Percentiles rank a stretch among this genome's conserved stretches.
Evolutionary conservation across 2,113 vertebrate species (phyloP).

Genomic region (Pagrus major): DNA sequence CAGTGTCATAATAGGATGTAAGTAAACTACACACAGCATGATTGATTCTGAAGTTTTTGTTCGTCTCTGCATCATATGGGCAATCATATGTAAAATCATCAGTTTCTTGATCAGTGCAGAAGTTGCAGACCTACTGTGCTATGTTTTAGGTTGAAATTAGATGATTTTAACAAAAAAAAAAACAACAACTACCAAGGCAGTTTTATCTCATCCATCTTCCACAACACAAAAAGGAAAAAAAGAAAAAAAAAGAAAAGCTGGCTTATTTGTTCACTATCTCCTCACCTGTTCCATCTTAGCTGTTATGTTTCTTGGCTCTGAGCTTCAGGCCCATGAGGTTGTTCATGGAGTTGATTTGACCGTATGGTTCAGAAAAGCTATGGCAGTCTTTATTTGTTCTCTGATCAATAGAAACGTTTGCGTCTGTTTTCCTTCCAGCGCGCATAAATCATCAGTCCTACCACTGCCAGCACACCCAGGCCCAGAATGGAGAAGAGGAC

Average conservation of each 20-base stretch:
- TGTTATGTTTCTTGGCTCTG: constrained; percentile 22
- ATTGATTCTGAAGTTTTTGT: not conserved
- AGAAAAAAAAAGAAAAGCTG: constrained; percentile 18
- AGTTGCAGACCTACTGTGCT: not conserved
- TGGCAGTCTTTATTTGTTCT: not conserved
- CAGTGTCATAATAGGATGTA: not conserved
- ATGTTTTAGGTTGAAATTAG: constrained; percentile 32
- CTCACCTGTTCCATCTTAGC: not conserved
- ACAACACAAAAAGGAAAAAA: not conserved
- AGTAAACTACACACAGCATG: constrained; percentile 32
- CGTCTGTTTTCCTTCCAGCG: constrained; percentile 95
- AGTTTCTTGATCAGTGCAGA: constrained; percentile 26
- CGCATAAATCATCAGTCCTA: constrained; percentile 87
- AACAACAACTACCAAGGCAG: not conserved
- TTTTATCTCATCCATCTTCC: constrained; percentile 7
- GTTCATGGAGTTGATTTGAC: constrained; percentile 9
- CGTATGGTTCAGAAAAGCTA: constrained; percentile 38
- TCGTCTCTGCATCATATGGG: not conserved
- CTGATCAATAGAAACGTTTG: constrained; percentile 96
- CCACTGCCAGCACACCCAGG: constrained; percentile 87
- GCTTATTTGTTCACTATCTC: constrained; percentile 18
- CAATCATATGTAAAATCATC: not conserved
- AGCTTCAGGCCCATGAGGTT: not conserved
- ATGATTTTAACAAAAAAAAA: not conserved
- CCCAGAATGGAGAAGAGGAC: constrained; percentile 91